Evolutionary conservation across 2,113 vertebrate species (phyloP).

Genomic region (Taxidea taxus): DNA sequence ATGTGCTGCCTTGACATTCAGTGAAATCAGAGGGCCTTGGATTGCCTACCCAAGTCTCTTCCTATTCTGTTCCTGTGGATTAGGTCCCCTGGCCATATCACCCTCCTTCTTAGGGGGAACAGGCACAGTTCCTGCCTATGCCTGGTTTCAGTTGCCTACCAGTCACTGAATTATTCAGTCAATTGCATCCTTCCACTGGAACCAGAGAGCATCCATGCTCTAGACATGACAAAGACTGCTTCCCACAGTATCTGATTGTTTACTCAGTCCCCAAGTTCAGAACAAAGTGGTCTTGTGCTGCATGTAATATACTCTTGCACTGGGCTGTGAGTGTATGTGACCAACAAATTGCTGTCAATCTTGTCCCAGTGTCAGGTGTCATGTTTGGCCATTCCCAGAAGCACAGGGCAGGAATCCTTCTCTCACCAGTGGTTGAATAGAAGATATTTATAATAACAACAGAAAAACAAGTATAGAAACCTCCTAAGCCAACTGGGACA

Average conservation of each 20-base stretch:
- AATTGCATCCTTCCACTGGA: neutral
- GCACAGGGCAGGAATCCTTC: neutral
- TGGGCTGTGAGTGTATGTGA: neutral
- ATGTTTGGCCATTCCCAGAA: neutral
- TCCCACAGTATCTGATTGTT: neutral
- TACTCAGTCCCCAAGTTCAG: neutral
- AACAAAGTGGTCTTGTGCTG: fast-evolving
- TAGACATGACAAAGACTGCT: neutral
- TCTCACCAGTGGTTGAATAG: neutral
- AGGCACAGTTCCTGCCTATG: neutral
- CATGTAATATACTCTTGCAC: fast-evolving
- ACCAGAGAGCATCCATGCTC: neutral
- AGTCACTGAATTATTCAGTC: neutral
- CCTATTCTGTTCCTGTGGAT: neutral
- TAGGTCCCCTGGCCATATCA: neutral
- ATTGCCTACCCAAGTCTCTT: neutral
- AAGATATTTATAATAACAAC: neutral
- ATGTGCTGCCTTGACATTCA: too few species aligned
- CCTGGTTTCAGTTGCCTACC: neutral
- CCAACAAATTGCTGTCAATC: too few species aligned
- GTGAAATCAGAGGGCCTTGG: neutral
- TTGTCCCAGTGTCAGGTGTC: neutral
- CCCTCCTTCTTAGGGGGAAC: neutral
- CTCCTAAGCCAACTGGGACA: neutral
- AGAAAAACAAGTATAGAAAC: neutral